Evolutionary conservation across 2,888 invertebrate genomes (phyloP).

Genomic region (Apeira syringaria): DNA sequence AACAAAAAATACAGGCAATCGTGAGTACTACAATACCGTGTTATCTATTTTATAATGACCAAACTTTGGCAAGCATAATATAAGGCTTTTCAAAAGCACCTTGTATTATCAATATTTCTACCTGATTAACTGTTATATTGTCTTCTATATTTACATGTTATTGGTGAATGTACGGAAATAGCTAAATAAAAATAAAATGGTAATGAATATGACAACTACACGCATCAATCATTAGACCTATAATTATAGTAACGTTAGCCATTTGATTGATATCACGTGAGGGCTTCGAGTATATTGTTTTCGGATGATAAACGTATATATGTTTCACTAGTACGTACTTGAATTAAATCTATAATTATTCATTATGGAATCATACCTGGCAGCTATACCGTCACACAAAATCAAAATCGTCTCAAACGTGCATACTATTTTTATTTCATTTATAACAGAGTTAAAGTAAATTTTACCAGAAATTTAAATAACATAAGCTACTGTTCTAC

Average conservation of each 20-base stretch:
- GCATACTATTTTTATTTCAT: background rate
- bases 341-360: background rate
- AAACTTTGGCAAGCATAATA: too few relatives aligned
- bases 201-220: constrained; percentile 35
- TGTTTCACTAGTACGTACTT: too few relatives aligned
- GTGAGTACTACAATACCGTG: background rate
- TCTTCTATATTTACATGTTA: constrained; percentile 1
- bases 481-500: background rate
- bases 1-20: background rate
- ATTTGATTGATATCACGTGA: background rate
- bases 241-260: background rate
- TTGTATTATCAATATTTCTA: too few relatives aligned
- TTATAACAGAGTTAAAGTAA: background rate
- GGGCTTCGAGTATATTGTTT: background rate
- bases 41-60: too few relatives aligned
- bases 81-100: too few relatives aligned
- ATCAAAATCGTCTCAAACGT: background rate
- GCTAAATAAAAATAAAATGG: constrained; percentile 48
- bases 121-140: too few relatives aligned
- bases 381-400: background rate
- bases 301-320: background rate
- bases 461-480: background rate
- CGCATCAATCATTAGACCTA: constrained; percentile 5
- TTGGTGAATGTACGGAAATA: constrained; percentile 25
- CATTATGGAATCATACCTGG: background rate